A percentile compares a stretch with the other conserved stretches of the same genome.
phyloP scores from a whole-genome alignment of 2,888 invertebrate species.

The Eutolmus rufibarbis region DNA sequence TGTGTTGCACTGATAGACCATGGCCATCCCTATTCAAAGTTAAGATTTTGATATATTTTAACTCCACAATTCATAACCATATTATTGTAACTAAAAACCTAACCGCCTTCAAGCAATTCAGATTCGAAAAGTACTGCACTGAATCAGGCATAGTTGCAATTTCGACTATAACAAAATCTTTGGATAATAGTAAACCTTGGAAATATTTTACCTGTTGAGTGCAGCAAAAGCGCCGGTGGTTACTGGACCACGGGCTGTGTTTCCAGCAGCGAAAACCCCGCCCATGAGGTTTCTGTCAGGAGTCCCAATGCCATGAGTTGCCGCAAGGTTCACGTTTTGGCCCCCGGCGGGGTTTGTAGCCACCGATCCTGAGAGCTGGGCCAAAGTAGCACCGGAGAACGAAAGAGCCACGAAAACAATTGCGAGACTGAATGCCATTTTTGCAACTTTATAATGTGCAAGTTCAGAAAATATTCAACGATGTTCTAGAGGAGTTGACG shows the following conservation, averaged over 20 bases:
- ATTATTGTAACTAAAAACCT: too few species aligned
- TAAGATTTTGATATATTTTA: neutral
- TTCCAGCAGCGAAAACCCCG: constrained; percentile 25
- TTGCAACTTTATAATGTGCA: neutral
- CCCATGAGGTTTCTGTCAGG: constrained; percentile 27
- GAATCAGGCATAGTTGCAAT: too few species aligned
- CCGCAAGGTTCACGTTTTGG: neutral
- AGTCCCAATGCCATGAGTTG: constrained; percentile 12
- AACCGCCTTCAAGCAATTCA: too few species aligned
- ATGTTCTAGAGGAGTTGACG: neutral
- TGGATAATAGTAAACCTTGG: too few species aligned
- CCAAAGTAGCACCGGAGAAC: neutral
- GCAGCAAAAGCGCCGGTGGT: constrained; percentile 25
- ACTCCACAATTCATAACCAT: too few species aligned
- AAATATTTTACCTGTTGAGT: constrained; percentile 32
- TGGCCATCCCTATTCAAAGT: constrained; percentile 53
- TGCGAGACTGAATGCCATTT: neutral
- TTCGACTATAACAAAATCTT: too few species aligned
- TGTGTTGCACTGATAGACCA: constrained; percentile 52
- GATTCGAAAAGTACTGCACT: too few species aligned
- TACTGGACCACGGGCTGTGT: neutral
- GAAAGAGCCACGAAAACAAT: neutral
- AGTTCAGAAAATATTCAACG: neutral
- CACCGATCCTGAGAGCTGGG: constrained; percentile 41
- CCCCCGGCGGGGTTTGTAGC: constrained; percentile 29